Conservation (phyloP, 2,888 invertebrate species). For the Pseudococcus longispinus region DNA sequence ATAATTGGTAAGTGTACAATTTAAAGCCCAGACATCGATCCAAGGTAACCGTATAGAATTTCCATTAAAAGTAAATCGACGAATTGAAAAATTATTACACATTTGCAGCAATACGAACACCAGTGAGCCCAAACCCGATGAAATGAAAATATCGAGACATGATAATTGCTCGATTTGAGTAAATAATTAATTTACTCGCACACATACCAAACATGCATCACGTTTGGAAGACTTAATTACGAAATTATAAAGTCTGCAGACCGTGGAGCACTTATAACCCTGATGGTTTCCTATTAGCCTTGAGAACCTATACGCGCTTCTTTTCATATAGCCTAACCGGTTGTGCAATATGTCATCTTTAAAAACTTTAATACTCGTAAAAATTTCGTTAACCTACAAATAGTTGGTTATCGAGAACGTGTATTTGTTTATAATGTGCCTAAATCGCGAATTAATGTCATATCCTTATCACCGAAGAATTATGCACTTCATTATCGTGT, state of each 20-base stretch:
- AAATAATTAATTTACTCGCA: conserved; percentile 24
- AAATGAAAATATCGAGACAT: conserved; percentile 17
- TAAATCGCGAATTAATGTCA: background rate
- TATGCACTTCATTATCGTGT: background rate
- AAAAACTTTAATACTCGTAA: background rate
- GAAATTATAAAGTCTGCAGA: conserved; percentile 43
- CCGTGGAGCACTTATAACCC: conserved; percentile 29
- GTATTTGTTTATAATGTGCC: background rate
- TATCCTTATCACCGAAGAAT: background rate
- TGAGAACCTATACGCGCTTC: conserved; percentile 5
- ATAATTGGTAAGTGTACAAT: background rate
- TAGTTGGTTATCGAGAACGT: background rate
- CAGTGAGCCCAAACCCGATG: background rate
- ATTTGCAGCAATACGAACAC: background rate
- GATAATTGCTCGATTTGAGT: conserved; percentile 12
- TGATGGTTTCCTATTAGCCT: conserved; percentile 30
- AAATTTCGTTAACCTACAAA: conserved; percentile 33
- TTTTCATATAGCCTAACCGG: conserved; percentile 19
- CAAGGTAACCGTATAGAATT: background rate
- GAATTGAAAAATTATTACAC: background rate
- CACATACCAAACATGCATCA: background rate
- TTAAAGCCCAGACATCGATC: background rate
- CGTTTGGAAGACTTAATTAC: conserved; percentile 19
- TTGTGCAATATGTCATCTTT: conserved; percentile 22
- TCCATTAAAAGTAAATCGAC: background rate